A percentile compares a stretch with the other conserved stretches of the same genome.
phyloP scores from a whole-genome alignment of 2,888 invertebrate species.

The Scaptomyza parva region DNA sequence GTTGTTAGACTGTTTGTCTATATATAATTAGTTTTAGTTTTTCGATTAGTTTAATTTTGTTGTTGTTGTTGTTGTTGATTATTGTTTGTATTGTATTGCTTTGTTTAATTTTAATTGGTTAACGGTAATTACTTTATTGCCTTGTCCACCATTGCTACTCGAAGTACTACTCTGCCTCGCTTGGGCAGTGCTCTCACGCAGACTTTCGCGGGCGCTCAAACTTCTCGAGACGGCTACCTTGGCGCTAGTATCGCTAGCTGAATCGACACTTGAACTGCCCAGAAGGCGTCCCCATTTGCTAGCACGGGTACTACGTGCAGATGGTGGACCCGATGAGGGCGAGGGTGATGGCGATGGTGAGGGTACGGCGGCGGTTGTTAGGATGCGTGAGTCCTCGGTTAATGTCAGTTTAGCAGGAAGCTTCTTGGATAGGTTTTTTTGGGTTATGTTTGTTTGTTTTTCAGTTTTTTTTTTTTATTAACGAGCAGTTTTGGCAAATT shows the following conservation, averaged over 20 bases:
- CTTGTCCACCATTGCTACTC: slow-evolving; percentile 85
- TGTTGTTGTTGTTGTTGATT: slow-evolving; percentile 2
- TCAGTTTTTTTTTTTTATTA: slow-evolving; percentile 35
- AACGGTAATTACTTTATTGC: slow-evolving; percentile 85
- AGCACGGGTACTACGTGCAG: slow-evolving; percentile 86
- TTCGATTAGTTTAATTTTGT: slow-evolving; percentile 4
- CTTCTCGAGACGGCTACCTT: slow-evolving; percentile 87
- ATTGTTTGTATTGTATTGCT: slow-evolving; percentile 28
- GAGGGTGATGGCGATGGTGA: slow-evolving; percentile 85
- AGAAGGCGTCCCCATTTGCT: slow-evolving; percentile 94
- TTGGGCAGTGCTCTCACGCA: slow-evolving; percentile 85
- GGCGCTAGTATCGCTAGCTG: slow-evolving; percentile 88
- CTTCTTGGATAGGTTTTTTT: slow-evolving; percentile 81
- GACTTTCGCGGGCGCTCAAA: slow-evolving; percentile 86
- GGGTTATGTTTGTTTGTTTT: slow-evolving; percentile 20
- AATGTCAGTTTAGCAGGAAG: slow-evolving; percentile 85
- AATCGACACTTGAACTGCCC: slow-evolving; percentile 92
- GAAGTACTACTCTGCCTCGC: slow-evolving; percentile 85
- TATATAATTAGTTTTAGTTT: no score
- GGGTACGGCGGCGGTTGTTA: slow-evolving; percentile 83
- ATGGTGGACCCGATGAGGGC: slow-evolving; percentile 85
- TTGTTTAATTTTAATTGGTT: slow-evolving; percentile 34
- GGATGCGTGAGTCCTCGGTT: slow-evolving; percentile 85
- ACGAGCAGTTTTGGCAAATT: slow-evolving; percentile 48
- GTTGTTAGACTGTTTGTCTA: no score